A percentile compares a stretch with the other conserved stretches of the same genome.
Evolutionary conservation across 2,113 vertebrate species (phyloP).

Genomic region (Chascanopsetta lugubris): DNA sequence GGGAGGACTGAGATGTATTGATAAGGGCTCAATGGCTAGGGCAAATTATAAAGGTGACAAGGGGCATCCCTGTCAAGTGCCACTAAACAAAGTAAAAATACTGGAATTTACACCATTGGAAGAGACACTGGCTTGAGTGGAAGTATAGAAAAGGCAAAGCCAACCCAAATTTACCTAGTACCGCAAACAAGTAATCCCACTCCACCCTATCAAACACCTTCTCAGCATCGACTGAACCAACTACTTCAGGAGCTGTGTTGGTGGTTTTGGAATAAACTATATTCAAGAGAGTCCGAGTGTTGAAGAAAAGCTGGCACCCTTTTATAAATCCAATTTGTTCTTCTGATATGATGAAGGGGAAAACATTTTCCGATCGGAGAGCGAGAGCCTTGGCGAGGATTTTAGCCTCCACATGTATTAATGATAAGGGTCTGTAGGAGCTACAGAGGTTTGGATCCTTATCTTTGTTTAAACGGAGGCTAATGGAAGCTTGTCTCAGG

Average conservation of each 20-base stretch:
- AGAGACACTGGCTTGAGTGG: neutral
- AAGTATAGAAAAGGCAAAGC: neutral
- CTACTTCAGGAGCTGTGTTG: too few relatives aligned
- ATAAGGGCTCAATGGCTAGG: neutral
- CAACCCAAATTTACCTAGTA: too few relatives aligned
- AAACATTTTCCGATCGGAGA: neutral
- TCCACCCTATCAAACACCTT: too few relatives aligned
- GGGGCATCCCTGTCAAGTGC: neutral
- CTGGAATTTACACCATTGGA: neutral
- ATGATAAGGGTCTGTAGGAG: neutral
- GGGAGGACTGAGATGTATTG: neutral
- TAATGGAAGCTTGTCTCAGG: neutral
- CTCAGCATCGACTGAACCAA: too few relatives aligned
- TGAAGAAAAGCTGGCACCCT: too few relatives aligned
- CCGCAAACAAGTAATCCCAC: too few relatives aligned
- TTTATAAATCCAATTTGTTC: constrained; percentile 7
- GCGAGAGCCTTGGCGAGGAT: neutral
- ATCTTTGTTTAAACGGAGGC: neutral
- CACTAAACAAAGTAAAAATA: neutral
- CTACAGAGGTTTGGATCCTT: neutral
- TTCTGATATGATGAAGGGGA: neutral
- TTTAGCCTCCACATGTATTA: too few relatives aligned
- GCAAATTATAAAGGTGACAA: neutral
- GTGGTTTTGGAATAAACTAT: too few relatives aligned
- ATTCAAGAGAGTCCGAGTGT: too few relatives aligned